Conservation (phyloP, 1,140 invertebrate genomes). For the Cydia amplana region DNA sequence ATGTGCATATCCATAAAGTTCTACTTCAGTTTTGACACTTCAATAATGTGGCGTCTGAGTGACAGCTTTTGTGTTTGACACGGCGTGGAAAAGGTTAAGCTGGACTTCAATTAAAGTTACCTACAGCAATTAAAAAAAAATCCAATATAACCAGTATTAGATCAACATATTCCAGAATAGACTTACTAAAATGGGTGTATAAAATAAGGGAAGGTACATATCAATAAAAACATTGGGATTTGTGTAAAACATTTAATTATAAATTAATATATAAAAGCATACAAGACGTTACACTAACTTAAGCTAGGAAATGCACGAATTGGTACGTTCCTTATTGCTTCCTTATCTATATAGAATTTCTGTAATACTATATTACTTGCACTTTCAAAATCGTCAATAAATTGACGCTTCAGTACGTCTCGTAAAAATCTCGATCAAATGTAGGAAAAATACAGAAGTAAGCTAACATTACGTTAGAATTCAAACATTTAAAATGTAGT, state of each 20-base stretch:
- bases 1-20: too few relatives aligned
- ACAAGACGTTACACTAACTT: constrained; percentile 68
- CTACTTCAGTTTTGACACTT: too few relatives aligned
- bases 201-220: too few relatives aligned
- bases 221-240: constrained; percentile 38
- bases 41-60: too few relatives aligned
- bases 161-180: too few relatives aligned
- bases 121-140: too few relatives aligned
- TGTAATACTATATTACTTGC: constrained; percentile 25
- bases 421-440: constrained; percentile 1
- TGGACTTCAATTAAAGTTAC: too few relatives aligned
- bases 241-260: constrained; percentile 74
- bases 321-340: constrained; percentile 61
- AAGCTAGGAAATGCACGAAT: constrained; percentile 72
- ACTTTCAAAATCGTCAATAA: not conserved
- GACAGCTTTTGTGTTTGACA: too few relatives aligned
- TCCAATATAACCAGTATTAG: too few relatives aligned
- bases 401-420: not conserved
- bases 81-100: too few relatives aligned
- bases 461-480: not conserved
- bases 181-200: too few relatives aligned
- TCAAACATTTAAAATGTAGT: not conserved
- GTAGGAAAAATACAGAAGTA: not conserved
- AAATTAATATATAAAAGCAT: constrained; percentile 76
- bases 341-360: constrained; percentile 28